Conservation (phyloP, 2,888 invertebrate genomes). For the Calliopum simillimum region DNA sequence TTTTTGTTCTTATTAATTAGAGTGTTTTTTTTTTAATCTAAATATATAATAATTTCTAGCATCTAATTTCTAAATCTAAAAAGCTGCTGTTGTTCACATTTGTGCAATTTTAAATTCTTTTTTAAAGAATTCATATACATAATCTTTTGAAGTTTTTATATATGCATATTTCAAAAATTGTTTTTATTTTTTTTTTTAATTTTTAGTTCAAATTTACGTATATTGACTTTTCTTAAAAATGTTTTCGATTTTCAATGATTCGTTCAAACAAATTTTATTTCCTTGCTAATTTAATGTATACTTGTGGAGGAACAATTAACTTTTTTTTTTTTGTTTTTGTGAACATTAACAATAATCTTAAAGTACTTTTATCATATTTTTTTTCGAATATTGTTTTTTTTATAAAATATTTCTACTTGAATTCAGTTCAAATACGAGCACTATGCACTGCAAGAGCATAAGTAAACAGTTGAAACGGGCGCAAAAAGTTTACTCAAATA, state of each 20-base stretch:
- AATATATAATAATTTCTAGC: constrained; percentile 28
- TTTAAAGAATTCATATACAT: constrained; percentile 35
- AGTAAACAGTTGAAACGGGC: no score
- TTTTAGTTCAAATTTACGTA: constrained; percentile 22
- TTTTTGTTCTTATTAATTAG: constrained; percentile 20
- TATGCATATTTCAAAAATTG: constrained; percentile 10
- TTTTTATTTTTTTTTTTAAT: constrained; percentile 16
- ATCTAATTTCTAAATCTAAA: constrained; percentile 16
- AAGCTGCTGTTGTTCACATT: constrained; percentile 24
- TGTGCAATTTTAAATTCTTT: constrained; percentile 40
- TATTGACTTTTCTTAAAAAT: not conserved
- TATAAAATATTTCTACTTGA: constrained; percentile 36
- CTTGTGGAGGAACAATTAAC: no score
- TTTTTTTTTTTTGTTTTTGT: no score
- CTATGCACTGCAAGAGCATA: no score
- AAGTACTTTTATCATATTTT: not conserved
- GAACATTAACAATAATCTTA: constrained; percentile 17
- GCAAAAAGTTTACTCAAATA: no score
- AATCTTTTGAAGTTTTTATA: constrained; percentile 8
- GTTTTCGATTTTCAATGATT: no score
- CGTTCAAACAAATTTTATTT: no score
- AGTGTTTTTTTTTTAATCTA: constrained; percentile 25
- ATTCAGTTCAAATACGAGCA: constrained; percentile 8
- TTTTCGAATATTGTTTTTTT: constrained; percentile 35
- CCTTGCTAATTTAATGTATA: no score